phyloP scores from a whole-genome alignment of 2,888 invertebrate species.

The Trichogramma dendrolimi region DNA sequence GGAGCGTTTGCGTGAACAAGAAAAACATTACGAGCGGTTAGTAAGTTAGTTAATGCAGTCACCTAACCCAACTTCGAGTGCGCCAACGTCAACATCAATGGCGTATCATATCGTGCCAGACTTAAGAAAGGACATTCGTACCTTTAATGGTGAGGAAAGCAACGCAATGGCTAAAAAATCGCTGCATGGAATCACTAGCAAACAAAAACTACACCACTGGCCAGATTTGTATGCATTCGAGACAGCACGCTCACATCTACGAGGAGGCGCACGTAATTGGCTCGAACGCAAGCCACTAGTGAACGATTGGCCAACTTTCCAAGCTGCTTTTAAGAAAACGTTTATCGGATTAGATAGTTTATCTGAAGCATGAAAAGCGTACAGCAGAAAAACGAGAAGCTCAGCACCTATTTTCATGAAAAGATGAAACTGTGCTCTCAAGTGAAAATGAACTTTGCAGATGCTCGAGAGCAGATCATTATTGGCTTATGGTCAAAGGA shows the following conservation, averaged over 20 bases:
- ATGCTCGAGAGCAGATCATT: conserved; percentile 2
- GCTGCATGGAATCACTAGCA: neutral
- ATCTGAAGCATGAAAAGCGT: neutral
- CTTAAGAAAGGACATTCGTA: neutral
- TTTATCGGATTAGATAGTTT: neutral
- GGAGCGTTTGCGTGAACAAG: too few species aligned
- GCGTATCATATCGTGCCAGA: conserved; percentile 1
- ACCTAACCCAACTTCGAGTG: too few species aligned
- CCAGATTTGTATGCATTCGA: neutral
- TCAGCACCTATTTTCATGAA: conserved; percentile 3
- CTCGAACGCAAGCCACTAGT: neutral
- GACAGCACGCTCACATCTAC: neutral
- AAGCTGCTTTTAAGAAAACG: neutral
- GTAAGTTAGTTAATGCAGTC: too few species aligned
- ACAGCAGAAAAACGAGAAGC: neutral
- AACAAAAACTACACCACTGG: conserved; percentile 1
- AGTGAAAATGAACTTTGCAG: neutral
- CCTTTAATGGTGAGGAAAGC: neutral
- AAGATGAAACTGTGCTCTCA: neutral
- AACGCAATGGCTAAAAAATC: neutral
- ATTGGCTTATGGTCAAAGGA: conserved; percentile 6
- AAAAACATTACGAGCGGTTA: too few species aligned
- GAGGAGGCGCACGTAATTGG: conserved; percentile 3
- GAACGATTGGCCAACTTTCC: neutral
- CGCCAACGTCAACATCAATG: neutral